Evolutionary conservation across 2,797 vertebrate genomes (phyloP).

Genomic region (Ataeniobius toweri): DNA sequence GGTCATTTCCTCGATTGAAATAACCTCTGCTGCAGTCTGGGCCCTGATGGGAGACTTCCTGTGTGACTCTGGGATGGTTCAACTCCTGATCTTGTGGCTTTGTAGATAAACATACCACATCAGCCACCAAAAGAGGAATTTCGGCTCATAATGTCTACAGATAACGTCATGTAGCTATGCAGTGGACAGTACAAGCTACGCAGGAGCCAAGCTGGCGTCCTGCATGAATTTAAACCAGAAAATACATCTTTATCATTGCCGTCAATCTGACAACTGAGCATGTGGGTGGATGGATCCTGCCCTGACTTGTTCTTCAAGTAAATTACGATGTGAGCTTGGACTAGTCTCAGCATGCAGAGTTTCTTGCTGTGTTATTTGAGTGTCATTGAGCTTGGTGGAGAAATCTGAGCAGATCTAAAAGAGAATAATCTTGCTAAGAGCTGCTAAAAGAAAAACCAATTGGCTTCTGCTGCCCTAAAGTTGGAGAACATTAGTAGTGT

Average conservation of each 20-base stretch:
- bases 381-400: constrained; percentile 8
- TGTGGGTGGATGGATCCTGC: constrained; percentile 18
- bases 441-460: constrained; percentile 44
- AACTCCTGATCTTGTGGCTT: constrained; percentile 38
- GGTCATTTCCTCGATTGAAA: constrained; percentile 13
- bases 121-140: constrained; percentile 21
- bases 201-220: neutral
- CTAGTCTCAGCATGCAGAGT: constrained; percentile 47
- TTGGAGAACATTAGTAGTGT: neutral
- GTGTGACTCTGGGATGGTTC: constrained; percentile 45
- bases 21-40: neutral
- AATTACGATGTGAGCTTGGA: constrained; percentile 2
- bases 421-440: constrained; percentile 48
- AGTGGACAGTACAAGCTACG: neutral
- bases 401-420: constrained; percentile 18
- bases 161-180: neutral
- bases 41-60: constrained; percentile 56
- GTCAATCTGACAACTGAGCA: neutral
- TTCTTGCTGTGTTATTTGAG: constrained; percentile 5
- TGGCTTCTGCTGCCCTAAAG: neutral
- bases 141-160: neutral
- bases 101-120: constrained; percentile 11
- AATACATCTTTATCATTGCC: neutral
- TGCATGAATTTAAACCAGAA: neutral
- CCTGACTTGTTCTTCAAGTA: constrained; percentile 41